These are phyloP conservation scores for Pelecanus crispus DNA, from an alignment of 2,113 vertebrate genomes.

Conservation along the genomic window DNA sequence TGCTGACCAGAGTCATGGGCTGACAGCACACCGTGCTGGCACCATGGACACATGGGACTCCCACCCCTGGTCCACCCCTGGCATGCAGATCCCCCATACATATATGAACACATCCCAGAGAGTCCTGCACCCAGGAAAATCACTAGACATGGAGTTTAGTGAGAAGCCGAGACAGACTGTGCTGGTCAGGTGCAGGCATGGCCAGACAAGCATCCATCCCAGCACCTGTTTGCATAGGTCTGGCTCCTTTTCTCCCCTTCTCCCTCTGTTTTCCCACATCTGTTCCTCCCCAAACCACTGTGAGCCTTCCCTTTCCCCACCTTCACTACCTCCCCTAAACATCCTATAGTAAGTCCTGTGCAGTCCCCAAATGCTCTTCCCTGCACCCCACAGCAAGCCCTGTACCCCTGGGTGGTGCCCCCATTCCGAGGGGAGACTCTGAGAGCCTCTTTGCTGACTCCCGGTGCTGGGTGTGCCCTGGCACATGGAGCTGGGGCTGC, in stretches of 20 bases:
- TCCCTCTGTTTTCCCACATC: background rate
- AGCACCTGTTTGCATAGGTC: background rate
- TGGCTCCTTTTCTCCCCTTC: background rate
- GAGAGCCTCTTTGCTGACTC: background rate
- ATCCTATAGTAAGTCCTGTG: background rate
- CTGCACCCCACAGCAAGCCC: background rate
- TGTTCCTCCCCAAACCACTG: background rate
- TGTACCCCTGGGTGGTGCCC: background rate
- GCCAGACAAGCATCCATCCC: background rate
- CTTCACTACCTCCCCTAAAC: background rate
- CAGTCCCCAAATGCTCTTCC: background rate
- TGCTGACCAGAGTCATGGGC: background rate
- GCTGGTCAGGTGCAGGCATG: background rate
- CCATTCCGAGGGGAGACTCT: background rate
- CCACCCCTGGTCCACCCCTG: too few relatives aligned
- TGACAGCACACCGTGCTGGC: background rate
- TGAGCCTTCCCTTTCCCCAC: background rate
- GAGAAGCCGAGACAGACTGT: background rate
- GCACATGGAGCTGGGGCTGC: accelerated
- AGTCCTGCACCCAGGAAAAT: background rate
- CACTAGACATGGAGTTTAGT: background rate
- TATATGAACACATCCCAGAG: too few relatives aligned
- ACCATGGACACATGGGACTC: background rate
- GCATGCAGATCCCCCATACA: background rate
- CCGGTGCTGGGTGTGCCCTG: background rate